A percentile compares a stretch with the other conserved stretches of the same genome.
These are phyloP conservation scores for Poeciliopsis gracilis DNA, from an alignment of 2,797 vertebrate genomes.

Conservation along the genomic window DNA sequence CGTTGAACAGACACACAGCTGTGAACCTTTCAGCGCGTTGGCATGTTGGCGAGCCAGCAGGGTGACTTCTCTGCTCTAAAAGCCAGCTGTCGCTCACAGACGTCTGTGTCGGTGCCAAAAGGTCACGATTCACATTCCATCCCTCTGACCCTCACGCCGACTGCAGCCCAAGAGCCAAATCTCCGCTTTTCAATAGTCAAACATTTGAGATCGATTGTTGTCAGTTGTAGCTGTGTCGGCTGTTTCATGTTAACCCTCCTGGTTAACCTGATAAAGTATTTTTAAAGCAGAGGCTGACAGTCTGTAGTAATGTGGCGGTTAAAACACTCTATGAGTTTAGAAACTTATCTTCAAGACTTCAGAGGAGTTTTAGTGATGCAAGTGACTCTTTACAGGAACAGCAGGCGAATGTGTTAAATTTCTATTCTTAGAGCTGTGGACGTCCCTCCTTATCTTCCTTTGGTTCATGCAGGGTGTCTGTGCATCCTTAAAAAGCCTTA, in stretches of 20 bases:
- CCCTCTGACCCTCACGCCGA: constrained; percentile 64
- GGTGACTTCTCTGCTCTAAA: constrained; percentile 16
- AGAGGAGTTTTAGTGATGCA: constrained; percentile 30
- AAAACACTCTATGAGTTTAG: constrained; percentile 18
- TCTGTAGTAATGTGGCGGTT: not conserved
- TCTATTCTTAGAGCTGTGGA: constrained; percentile 32
- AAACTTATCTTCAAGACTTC: constrained; percentile 31
- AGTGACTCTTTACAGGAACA: constrained; percentile 25
- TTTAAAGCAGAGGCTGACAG: constrained; percentile 53
- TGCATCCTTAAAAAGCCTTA: too few relatives aligned
- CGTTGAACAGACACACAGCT: constrained; percentile 8
- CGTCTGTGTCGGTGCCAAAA: constrained; percentile 57
- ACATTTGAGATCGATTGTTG: constrained; percentile 35
- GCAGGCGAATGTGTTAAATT: constrained; percentile 13
- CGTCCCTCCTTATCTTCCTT: not conserved
- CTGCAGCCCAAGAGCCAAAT: constrained; percentile 23
- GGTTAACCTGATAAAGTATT: constrained; percentile 66
- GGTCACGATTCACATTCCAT: constrained; percentile 71
- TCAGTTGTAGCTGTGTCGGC: not conserved
- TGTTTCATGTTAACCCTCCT: not conserved
- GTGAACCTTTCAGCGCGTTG: constrained; percentile 21
- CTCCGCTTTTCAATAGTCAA: constrained; percentile 48
- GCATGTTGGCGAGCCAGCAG: constrained; percentile 34
- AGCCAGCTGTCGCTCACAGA: constrained; percentile 66
- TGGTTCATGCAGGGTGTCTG: not conserved